Evolutionary conservation across 2,888 invertebrate species (phyloP), one percentile per base, ranked within the genome.

Genomic region (Drosophila barbarae): DNA sequence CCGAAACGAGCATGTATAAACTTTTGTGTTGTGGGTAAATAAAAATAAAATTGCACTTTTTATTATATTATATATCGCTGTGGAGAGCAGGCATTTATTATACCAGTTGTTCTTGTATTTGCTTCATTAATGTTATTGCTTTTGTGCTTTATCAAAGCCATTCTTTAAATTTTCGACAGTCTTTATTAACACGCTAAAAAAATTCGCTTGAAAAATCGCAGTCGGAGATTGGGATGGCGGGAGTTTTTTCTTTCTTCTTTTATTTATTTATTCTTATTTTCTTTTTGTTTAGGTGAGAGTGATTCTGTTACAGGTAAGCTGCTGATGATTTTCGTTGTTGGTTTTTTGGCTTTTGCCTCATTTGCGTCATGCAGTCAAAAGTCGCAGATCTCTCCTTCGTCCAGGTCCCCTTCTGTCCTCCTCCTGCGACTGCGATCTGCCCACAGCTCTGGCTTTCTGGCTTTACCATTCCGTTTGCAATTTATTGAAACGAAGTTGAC

Each of bases 401-500:
- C 12, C 57, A 39, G n/a, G 28, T 44, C 38, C 60, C 59, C 61
- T 57, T 56, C 59, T 59, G 64, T 41, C 63, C 49, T 57, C 35
- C 35, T 58, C 5, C 26, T 18, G 15, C 15, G 38, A 18, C 38
- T 38, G 38, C 38, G 38, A 38, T 18, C 38, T 60, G 63, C 63
- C 61, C 63, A 61, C 47, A 61, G 49, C 28, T 15, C 18, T n/a
- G 41, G 10, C 26, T 42, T 26, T 4, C 46, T 50, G 64, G 15
- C 61, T 49, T 59, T 57, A 52, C 70, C 82, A 72, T 81, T 75
- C 81, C 63, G 81, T 81, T 78, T 74, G 81, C 84, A 79, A 82
- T 79, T 79, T 79, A 79, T 80, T 80, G 81, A 75, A 77, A 83
- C 84, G 84, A 84, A 84, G 82, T 77, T 82, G 81, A 82, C 82